These are phyloP conservation scores for Miltochrista miniata DNA, from an alignment of 2,888 invertebrate genomes.

Conservation along the genomic window DNA sequence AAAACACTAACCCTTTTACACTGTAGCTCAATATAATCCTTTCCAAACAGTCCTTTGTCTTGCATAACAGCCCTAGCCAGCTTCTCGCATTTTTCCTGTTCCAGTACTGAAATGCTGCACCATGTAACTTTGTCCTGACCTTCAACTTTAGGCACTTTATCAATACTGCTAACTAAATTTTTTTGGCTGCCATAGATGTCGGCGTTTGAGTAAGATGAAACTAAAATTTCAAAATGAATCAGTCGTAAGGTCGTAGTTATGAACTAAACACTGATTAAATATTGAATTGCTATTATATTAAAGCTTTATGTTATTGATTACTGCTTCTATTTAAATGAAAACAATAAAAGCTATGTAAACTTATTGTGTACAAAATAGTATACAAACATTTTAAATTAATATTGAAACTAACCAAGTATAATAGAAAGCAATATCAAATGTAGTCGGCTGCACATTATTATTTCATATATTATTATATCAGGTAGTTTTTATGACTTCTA, in stretches of 20 bases:
- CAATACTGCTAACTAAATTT: slow-evolving; percentile 40
- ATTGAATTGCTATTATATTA: neutral
- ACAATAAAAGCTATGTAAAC: no score
- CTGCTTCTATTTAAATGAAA: neutral
- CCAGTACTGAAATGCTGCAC: slow-evolving; percentile 92
- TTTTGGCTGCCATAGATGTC: slow-evolving; percentile 45
- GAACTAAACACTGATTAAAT: neutral
- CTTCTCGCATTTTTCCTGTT: slow-evolving; percentile 92
- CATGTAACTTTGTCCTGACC: slow-evolving; percentile 84
- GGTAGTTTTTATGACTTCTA: neutral
- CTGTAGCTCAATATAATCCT: slow-evolving; percentile 85
- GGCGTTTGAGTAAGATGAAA: slow-evolving; percentile 26
- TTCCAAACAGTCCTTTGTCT: slow-evolving; percentile 86
- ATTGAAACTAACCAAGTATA: slow-evolving; percentile 31
- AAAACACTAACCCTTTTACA: slow-evolving; percentile 84
- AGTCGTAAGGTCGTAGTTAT: no score
- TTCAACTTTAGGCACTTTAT: slow-evolving; percentile 49
- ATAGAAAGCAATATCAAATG: slow-evolving; percentile 8
- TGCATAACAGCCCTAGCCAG: slow-evolving; percentile 87
- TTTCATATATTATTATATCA: neutral
- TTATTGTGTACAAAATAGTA: neutral
- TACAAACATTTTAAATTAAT: neutral
- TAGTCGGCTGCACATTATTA: slow-evolving; percentile 13
- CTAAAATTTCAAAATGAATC: slow-evolving; percentile 24
- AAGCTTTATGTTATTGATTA: neutral